These are phyloP conservation scores for Eremophila alpestris DNA, from an alignment of 2,797 vertebrate genomes.

Conservation along the genomic window DNA sequence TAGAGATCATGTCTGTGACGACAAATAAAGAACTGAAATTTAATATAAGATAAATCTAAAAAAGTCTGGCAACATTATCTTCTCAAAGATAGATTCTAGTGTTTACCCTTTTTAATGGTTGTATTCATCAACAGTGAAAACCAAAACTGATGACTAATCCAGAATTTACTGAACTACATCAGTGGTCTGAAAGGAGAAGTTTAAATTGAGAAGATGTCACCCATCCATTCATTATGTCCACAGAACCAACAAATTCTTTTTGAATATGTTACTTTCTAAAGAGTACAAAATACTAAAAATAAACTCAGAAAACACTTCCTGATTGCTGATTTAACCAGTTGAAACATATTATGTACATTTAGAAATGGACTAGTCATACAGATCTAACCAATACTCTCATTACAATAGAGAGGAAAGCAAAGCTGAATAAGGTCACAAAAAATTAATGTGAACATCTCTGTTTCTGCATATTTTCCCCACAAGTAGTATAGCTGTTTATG, in stretches of 20 bases:
- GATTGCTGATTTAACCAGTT: slow-evolving; percentile 10
- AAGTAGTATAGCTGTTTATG: slow-evolving; percentile 74
- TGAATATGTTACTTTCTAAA: not conserved
- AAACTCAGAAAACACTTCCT: not conserved
- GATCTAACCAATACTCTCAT: slow-evolving; percentile 84
- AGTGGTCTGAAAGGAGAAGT: not conserved
- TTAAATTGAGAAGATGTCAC: not conserved
- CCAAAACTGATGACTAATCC: not conserved
- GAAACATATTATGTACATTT: not conserved
- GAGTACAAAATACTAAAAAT: not conserved
- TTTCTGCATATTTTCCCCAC: slow-evolving; percentile 67
- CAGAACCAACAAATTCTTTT: not conserved
- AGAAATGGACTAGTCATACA: slow-evolving; percentile 77
- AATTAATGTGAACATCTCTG: slow-evolving; percentile 73
- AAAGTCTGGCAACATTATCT: not conserved
- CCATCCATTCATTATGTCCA: not conserved
- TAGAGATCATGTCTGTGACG: not conserved
- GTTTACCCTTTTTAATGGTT: not conserved
- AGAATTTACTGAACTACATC: not conserved
- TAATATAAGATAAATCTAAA: not conserved
- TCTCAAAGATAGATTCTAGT: not conserved
- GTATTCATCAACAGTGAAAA: not conserved
- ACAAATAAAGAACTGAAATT: not conserved
- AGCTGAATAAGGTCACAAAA: slow-evolving; percentile 68
- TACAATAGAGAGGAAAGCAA: slow-evolving; percentile 73